Percentiles rank a stretch among this genome's conserved stretches.
Evolutionary conservation across 2,113 vertebrate genomes (phyloP).

Genomic region (Isurus oxyrinchus): DNA sequence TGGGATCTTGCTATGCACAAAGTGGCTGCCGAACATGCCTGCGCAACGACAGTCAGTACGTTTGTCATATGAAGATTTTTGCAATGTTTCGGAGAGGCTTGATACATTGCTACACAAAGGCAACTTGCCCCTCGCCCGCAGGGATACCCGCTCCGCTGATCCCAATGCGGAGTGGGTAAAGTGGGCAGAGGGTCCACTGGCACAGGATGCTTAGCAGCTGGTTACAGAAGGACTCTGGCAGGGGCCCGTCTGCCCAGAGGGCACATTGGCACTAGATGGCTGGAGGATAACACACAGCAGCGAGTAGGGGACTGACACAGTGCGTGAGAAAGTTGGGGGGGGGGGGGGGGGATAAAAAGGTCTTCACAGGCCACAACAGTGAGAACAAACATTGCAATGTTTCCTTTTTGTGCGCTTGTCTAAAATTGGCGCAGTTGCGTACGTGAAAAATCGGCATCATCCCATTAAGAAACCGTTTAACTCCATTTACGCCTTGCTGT

Average conservation of each 20-base stretch:
- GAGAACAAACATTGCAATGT: neutral
- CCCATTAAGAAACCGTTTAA: neutral
- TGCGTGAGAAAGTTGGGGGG: too few relatives aligned
- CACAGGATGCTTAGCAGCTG: neutral
- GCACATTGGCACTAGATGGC: too few relatives aligned
- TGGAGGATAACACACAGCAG: too few relatives aligned
- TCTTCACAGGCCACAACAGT: neutral
- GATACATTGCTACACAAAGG: neutral
- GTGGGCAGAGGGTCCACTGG: neutral
- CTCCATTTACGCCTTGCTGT: neutral
- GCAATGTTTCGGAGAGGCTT: neutral
- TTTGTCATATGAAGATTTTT: neutral
- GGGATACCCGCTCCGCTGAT: neutral
- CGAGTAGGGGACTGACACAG: neutral
- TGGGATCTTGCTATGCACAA: neutral
- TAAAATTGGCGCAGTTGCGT: neutral
- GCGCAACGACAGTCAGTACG: neutral
- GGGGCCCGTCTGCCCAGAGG: neutral
- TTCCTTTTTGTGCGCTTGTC: neutral
- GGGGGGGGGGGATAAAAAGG: neutral
- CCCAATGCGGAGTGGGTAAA: neutral
- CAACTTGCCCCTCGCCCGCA: neutral
- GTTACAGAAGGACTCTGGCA: neutral
- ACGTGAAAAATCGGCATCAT: neutral
- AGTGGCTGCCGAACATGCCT: neutral